phyloP scores from a whole-genome alignment of 2,888 invertebrate species.

The Chaetogeoica ovagalla region DNA sequence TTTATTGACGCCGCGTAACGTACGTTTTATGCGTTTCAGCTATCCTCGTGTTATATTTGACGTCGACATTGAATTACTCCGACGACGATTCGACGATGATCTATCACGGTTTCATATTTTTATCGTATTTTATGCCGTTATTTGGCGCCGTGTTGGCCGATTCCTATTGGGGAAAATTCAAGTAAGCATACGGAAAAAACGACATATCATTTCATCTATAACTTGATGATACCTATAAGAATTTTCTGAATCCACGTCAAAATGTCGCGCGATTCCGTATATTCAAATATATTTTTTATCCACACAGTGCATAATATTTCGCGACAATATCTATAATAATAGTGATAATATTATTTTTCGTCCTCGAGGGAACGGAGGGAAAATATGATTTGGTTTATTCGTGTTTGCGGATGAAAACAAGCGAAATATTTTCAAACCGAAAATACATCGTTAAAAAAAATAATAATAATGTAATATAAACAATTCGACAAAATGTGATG shows the following conservation, averaged over 20 bases:
- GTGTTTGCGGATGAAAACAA: too few relatives aligned
- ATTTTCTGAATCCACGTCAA: background rate
- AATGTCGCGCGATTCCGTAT: background rate
- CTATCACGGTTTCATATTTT: conserved; percentile 86
- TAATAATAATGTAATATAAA: too few relatives aligned
- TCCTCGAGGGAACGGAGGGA: too few relatives aligned
- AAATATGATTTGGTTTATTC: too few relatives aligned
- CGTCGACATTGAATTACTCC: conserved; percentile 72
- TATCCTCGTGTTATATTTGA: conserved; percentile 87
- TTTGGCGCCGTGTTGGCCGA: conserved; percentile 93
- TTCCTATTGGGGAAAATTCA: conserved; percentile 87
- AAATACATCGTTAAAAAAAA: too few relatives aligned
- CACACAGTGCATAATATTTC: too few relatives aligned
- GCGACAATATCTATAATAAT: too few relatives aligned
- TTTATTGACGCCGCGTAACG: too few relatives aligned
- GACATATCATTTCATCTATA: background rate
- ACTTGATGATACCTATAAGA: background rate
- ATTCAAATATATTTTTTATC: too few relatives aligned
- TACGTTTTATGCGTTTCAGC: conserved; percentile 65
- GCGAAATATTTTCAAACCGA: too few relatives aligned
- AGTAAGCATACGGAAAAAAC: conserved; percentile 58
- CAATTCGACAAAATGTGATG: too few relatives aligned
- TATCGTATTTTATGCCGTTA: conserved; percentile 86
- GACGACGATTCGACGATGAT: conserved; percentile 79
- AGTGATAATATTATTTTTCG: too few relatives aligned